Percentiles rank a stretch among this genome's conserved stretches.
phyloP scores from a whole-genome alignment of 2,888 invertebrate species.

The Dysmachus trigonus region DNA sequence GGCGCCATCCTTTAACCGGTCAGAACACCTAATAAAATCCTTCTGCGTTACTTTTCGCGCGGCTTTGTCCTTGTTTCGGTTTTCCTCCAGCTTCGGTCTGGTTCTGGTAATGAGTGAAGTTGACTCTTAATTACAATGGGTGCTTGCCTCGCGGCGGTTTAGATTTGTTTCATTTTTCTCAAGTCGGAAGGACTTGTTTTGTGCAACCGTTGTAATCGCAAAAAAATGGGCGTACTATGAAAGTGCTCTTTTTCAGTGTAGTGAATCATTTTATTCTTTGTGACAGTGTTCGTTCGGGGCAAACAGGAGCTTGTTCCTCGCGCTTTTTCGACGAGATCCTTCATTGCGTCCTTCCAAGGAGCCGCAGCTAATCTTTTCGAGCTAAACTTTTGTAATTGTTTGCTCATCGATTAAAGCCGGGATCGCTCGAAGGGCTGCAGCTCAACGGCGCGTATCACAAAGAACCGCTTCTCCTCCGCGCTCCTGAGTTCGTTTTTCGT shows the following conservation, averaged over 20 bases:
- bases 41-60: background rate
- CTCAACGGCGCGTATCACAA: background rate
- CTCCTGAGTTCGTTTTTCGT: background rate
- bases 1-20: background rate
- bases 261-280: background rate
- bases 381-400: background rate
- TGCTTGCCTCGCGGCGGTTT: background rate
- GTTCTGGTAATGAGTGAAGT: background rate
- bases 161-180: background rate
- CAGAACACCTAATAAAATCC: background rate
- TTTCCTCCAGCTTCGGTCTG: background rate
- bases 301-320: background rate
- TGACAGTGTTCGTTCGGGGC: background rate
- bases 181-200: background rate
- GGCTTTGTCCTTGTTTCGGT: background rate
- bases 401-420: background rate
- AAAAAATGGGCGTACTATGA: slow-evolving; percentile 43
- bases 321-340: too few relatives aligned
- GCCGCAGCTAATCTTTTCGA: background rate
- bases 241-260: slow-evolving; percentile 20
- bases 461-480: background rate
- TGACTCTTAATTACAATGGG: background rate
- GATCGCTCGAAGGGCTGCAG: background rate
- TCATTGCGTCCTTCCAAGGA: background rate
- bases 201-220: background rate